Evolutionary conservation across 2,113 vertebrate species (phyloP).

Genomic region (Bujurquina vittata): DNA sequence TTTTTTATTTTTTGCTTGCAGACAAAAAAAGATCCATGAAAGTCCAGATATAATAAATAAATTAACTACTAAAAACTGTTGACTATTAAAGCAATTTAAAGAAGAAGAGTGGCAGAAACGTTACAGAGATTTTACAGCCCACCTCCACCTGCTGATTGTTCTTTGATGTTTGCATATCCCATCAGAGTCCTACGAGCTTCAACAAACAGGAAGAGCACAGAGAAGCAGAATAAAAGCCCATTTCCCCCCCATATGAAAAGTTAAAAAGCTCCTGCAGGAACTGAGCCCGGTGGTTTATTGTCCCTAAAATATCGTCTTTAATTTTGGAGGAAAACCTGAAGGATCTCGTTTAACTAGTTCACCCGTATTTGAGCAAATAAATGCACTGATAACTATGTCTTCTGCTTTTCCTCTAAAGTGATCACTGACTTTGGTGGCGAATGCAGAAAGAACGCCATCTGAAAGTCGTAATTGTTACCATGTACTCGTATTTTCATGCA

Average conservation of each 20-base stretch:
- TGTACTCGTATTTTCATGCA: constrained; percentile 56
- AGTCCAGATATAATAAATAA: constrained; percentile 76
- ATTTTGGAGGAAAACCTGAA: constrained; percentile 62
- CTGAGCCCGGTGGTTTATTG: constrained; percentile 48
- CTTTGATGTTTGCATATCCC: constrained; percentile 42
- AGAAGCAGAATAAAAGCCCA: constrained; percentile 34
- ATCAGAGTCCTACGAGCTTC: constrained; percentile 14
- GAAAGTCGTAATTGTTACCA: constrained; percentile 30
- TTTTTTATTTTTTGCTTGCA: constrained; percentile 66
- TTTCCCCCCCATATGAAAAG: constrained; percentile 38
- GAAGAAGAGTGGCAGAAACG: constrained; percentile 34
- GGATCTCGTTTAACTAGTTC: constrained; percentile 30
- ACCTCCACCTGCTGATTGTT: constrained; percentile 35
- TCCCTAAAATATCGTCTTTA: constrained; percentile 50
- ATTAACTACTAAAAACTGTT: constrained; percentile 58
- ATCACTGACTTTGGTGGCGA: constrained; percentile 41
- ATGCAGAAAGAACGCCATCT: constrained; percentile 21
- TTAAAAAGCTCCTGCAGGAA: constrained; percentile 51
- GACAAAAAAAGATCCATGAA: constrained; percentile 61
- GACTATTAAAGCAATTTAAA: constrained; percentile 56
- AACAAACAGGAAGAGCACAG: constrained; percentile 29
- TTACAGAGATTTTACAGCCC: constrained; percentile 20
- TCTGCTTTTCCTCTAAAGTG: constrained; percentile 12
- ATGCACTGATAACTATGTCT: constrained; percentile 32
- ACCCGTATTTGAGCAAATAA: constrained; percentile 65